phyloP scores from a whole-genome alignment of 2,888 invertebrate species.

The Xestoiulus laeticollis region DNA sequence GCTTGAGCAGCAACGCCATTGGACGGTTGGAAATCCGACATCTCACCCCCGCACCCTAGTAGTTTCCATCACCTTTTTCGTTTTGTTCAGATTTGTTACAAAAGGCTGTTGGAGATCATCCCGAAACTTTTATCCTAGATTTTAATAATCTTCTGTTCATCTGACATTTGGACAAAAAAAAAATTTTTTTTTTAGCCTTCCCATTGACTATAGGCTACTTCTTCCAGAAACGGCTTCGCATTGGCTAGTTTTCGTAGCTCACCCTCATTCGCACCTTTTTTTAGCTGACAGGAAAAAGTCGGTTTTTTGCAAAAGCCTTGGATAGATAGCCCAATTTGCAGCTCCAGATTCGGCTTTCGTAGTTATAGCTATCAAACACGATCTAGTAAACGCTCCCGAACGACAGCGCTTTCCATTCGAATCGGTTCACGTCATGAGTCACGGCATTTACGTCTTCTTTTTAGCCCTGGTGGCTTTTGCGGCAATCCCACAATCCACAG shows the following conservation, averaged over 20 bases:
- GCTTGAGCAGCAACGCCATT: background rate
- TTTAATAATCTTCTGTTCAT: background rate
- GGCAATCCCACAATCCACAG: background rate
- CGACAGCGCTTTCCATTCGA: background rate
- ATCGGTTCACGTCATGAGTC: background rate
- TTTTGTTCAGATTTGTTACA: background rate
- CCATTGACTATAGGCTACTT: background rate
- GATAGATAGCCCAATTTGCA: background rate
- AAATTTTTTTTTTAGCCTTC: background rate
- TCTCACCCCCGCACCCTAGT: background rate
- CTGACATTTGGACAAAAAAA: background rate
- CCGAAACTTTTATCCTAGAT: background rate
- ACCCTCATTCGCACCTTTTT: background rate
- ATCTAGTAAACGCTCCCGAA: background rate
- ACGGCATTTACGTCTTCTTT: background rate
- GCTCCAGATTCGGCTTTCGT: background rate
- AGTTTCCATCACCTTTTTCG: background rate
- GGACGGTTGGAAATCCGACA: background rate
- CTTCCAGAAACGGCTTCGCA: background rate
- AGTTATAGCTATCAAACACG: background rate
- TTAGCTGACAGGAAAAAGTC: background rate
- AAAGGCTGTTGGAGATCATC: constrained; percentile 6
- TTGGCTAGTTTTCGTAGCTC: background rate
- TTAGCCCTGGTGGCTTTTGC: constrained; percentile 12
- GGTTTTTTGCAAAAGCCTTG: background rate